Conservation (phyloP, 2,113 vertebrate species). For the Mohoua ochrocephala region DNA sequence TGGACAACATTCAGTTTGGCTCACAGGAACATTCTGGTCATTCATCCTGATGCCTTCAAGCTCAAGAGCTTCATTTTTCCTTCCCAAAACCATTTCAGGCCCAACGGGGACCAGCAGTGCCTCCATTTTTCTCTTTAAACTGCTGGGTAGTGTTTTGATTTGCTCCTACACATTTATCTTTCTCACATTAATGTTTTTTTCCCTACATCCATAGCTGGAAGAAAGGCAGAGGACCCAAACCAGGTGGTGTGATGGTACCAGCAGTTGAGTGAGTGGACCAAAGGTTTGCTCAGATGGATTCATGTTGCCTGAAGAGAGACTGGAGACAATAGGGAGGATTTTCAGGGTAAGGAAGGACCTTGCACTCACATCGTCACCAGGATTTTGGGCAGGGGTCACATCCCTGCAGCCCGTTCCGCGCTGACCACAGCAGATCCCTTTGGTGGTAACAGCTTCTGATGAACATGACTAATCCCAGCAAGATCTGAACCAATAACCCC, state of each 20-base stretch:
- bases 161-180: neutral
- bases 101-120: neutral
- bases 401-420: neutral
- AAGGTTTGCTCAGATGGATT: neutral
- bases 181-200: neutral
- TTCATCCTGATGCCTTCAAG: neutral
- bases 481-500: neutral
- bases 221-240: neutral
- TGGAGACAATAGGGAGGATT: neutral
- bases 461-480: neutral
- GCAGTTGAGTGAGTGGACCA: rapidly evolving
- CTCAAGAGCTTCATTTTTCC: neutral
- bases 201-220: neutral
- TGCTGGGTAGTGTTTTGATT: neutral
- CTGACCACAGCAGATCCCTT: neutral
- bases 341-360: neutral
- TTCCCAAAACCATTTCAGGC: neutral
- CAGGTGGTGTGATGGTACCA: neutral
- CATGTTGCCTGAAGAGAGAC: neutral
- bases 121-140: neutral
- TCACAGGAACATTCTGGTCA: neutral
- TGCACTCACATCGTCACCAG: rapidly evolving
- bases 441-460: neutral
- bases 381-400: neutral
- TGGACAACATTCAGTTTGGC: neutral